Evolutionary conservation across 2,797 vertebrate species (phyloP).

Genomic region (Taeniopygia guttata): DNA sequence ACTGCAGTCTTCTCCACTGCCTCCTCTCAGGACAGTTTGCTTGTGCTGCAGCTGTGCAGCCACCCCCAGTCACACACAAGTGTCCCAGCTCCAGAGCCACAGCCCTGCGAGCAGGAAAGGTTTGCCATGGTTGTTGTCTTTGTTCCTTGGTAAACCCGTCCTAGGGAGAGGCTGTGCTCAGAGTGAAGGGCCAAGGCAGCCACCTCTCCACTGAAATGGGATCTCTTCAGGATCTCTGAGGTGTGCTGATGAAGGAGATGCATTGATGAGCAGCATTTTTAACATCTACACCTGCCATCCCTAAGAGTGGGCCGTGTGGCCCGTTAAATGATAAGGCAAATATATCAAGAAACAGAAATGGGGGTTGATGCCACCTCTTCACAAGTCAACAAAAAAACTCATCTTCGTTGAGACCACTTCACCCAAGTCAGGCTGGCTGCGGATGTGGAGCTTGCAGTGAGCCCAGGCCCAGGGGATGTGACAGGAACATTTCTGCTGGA

Average conservation of each 20-base stretch:
- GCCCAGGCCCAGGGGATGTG: background rate
- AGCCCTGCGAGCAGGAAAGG: background rate
- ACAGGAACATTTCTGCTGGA: background rate
- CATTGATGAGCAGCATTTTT: background rate
- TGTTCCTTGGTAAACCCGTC: background rate
- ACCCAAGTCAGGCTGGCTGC: background rate
- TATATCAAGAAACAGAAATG: background rate
- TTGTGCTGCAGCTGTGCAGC: conserved; percentile 30
- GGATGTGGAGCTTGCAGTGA: background rate
- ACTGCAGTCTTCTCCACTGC: conserved; percentile 29
- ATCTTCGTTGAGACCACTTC: background rate
- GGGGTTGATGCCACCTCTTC: background rate
- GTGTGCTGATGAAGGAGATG: background rate
- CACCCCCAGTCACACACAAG: background rate
- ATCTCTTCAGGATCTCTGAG: background rate
- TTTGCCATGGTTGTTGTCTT: fast-evolving
- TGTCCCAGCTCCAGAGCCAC: conserved; percentile 3
- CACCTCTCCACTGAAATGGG: background rate
- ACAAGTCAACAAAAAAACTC: background rate
- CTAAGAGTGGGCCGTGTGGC: fast-evolving
- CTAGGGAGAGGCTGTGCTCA: background rate
- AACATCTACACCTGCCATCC: background rate
- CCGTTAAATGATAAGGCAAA: background rate
- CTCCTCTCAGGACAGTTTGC: background rate
- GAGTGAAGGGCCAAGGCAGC: background rate